Percentiles rank a stretch among this genome's conserved stretches.
Conservation (phyloP, 2,888 invertebrate species). For the Polia nebulosa region DNA sequence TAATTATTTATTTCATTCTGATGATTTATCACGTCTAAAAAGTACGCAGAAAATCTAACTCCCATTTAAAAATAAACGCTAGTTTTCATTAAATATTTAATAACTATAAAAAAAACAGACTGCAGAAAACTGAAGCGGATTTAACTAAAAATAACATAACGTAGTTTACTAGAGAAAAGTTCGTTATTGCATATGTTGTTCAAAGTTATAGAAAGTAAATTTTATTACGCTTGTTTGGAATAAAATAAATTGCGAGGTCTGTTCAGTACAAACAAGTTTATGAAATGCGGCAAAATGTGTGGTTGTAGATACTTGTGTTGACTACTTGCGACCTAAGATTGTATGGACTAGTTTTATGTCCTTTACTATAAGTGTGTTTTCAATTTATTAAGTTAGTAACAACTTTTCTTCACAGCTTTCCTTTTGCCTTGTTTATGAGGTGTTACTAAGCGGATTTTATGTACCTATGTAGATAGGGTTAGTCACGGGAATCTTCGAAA, state of each 20-base stretch:
- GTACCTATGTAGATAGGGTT: no score
- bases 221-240: conserved; percentile 50
- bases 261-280: conserved; percentile 54
- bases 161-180: conserved; percentile 30
- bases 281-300: conserved; percentile 50
- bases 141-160: conserved; percentile 26
- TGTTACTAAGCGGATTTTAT: no score
- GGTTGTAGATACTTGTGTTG: conserved; percentile 1
- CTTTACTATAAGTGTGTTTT: conserved; percentile 20
- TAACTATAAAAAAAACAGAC: not conserved
- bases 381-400: conserved; percentile 15
- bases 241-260: conserved; percentile 55
- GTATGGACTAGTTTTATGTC: not conserved
- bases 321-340: conserved; percentile 23
- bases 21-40: not conserved
- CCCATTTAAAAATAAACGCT: not conserved
- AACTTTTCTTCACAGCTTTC: not conserved
- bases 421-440: not conserved
- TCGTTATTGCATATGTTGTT: conserved; percentile 40
- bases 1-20: no score
- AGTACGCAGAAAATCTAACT: not conserved
- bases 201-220: conserved; percentile 53
- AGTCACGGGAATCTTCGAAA: no score
- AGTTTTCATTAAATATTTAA: not conserved
- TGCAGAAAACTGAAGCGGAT: conserved; percentile 3